These are phyloP conservation scores for Diplolepis rosae DNA, from an alignment of 2,888 invertebrate species.

Conservation along the genomic window DNA sequence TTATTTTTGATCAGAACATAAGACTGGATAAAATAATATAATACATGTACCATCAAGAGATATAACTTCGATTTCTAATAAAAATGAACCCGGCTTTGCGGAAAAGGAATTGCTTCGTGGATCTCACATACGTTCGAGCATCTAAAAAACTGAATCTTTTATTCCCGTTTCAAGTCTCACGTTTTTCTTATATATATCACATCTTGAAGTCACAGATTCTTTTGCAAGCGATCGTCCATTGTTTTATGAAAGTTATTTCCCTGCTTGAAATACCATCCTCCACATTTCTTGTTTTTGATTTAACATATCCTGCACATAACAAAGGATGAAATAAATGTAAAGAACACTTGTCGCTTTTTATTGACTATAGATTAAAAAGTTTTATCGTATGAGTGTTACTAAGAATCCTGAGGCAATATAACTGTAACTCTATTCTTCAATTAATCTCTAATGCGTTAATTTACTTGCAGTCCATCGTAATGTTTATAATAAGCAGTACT, in stretches of 20 bases:
- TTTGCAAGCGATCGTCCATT: neutral
- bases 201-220: neutral
- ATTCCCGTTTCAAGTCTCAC: neutral
- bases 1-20: no score
- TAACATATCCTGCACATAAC: neutral
- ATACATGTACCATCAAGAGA: neutral
- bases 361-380: neutral
- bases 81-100: neutral
- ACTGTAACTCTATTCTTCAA: neutral
- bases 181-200: neutral
- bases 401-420: neutral
- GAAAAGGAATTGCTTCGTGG: neutral
- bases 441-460: neutral
- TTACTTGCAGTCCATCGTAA: neutral
- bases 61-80: neutral
- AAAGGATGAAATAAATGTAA: neutral
- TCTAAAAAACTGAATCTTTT: neutral
- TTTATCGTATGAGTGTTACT: no score
- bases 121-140: neutral
- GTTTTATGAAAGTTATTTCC: constrained; percentile 2
- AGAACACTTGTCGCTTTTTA: neutral
- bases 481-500: neutral
- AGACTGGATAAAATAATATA: no score
- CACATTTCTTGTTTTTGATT: neutral
- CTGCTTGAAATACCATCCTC: neutral